Conservation (phyloP, 1,140 invertebrate genomes). For the Physella acuta region DNA sequence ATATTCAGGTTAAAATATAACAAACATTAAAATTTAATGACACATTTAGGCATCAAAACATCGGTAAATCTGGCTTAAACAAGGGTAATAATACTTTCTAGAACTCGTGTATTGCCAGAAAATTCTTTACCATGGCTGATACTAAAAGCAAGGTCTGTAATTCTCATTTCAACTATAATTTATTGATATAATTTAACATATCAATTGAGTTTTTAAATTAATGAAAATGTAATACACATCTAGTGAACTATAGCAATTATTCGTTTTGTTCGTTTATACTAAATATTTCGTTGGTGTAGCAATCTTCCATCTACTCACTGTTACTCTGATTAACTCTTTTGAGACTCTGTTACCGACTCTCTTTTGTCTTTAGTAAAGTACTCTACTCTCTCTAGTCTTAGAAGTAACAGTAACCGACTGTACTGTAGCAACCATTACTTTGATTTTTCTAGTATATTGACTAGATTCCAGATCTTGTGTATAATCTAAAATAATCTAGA, state of each 20-base stretch:
- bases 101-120: conserved; percentile 18
- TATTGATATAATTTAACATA: not conserved
- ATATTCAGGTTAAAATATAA: too few relatives aligned
- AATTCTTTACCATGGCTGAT: conserved; percentile 21
- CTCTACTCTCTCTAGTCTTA: too few relatives aligned
- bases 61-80: too few relatives aligned
- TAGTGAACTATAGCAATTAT: not conserved
- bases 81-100: conserved; percentile 15
- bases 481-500: too few relatives aligned
- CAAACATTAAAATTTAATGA: too few relatives aligned
- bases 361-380: too few relatives aligned
- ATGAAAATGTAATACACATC: not conserved
- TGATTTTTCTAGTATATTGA: too few relatives aligned
- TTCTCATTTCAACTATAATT: not conserved
- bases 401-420: too few relatives aligned
- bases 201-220: not conserved
- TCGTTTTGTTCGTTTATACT: not conserved
- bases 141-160: not conserved
- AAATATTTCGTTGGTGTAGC: not conserved
- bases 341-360: too few relatives aligned
- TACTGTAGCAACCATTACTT: too few relatives aligned
- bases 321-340: not conserved
- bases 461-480: too few relatives aligned
- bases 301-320: not conserved
- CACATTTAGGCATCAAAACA: too few relatives aligned